These are phyloP conservation scores for Phalloptychus januarius DNA, from an alignment of 2,797 vertebrate species.

Conservation along the genomic window DNA sequence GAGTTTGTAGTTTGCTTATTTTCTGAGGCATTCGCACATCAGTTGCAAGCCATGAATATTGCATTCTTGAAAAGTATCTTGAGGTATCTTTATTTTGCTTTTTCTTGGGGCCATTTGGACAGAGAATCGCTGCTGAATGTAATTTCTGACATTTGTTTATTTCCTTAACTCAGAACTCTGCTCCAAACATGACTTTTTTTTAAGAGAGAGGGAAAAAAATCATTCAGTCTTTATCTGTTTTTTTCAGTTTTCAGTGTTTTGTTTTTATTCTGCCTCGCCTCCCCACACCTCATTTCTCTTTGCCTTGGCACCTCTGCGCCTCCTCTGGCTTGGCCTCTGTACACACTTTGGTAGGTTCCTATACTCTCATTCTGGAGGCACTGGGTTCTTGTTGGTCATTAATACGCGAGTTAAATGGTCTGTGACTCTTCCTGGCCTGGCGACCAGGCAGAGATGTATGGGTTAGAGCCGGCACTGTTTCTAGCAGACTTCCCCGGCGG, in stretches of 20 bases:
- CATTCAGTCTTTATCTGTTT: conserved; percentile 12
- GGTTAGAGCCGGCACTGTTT: conserved; percentile 44
- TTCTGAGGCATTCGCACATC: not conserved
- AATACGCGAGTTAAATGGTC: conserved; percentile 69
- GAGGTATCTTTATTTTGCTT: not conserved
- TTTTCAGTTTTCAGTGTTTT: conserved; percentile 36
- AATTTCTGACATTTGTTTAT: conserved; percentile 52
- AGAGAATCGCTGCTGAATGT: conserved; percentile 17
- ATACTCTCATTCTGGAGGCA: conserved; percentile 47
- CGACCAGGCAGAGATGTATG: conserved; percentile 64
- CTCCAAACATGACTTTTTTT: conserved; percentile 5
- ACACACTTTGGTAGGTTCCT: conserved; percentile 46
- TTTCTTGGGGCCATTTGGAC: not conserved
- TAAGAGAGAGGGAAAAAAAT: not conserved
- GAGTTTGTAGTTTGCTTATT: not conserved
- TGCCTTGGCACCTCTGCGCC: conserved; percentile 51
- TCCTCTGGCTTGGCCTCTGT: conserved; percentile 11
- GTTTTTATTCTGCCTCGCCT: conserved; percentile 33
- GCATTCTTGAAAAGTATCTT: not conserved
- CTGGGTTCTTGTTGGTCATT: conserved; percentile 67
- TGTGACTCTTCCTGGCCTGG: conserved; percentile 70
- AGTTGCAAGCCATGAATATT: not conserved
- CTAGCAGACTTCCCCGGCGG: conserved; percentile 43
- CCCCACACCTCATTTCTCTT: conserved; percentile 69
- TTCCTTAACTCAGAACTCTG: conserved; percentile 18